Evolutionary conservation across 2,888 invertebrate genomes (phyloP), one percentile per base, ranked within the genome.

Genomic region (Scaeva pyrastri): DNA sequence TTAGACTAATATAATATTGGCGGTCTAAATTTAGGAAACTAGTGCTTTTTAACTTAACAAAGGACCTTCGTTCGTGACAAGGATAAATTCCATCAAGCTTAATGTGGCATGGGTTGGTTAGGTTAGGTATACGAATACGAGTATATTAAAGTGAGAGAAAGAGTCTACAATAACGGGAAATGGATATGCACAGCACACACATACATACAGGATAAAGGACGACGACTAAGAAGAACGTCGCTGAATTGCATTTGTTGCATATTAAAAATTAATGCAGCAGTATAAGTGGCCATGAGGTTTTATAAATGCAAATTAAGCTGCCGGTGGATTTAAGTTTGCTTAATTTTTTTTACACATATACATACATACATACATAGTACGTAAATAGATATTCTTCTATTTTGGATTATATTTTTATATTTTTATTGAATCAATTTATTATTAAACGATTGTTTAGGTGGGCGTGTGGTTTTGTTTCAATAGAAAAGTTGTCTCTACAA

Each of bases 61-160:
- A 60, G 73, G 80, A 81, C 81, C 85, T 85, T 85, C 81, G 68
- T 80, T 85, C 81, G 85, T 85, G 85, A 85, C 85, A 81, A 85
- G 85, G 85, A 85, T 77, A 70, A 68, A 81, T 85, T 81, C 70
- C 76, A 43, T 70, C 19, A 52, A 68, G 55, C 56, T 73, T 71
- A 70, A 66, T 68, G 23, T 45, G 3, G 6, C 6, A 19, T 11
- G 4, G 10, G 45, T 45, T 16, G 8, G 7, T 14, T 48, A 41
- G 11, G 41, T 41, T 2, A 39, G 1, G 14, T 41, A 7, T 16
- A 43, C 2, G 14, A 41, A 14, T 43, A 19, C n/a, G 26, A 43
- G 58, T 19, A 58, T 48, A 36, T n/a, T 6, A n/a, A 50, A 31
- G 21, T 19, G 31, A 50, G 5, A 31, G 31, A 31, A 31, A 31